Base-by-base conservation (phyloP, 2,888 invertebrate species). In the Melipona bicolor region DNA sequence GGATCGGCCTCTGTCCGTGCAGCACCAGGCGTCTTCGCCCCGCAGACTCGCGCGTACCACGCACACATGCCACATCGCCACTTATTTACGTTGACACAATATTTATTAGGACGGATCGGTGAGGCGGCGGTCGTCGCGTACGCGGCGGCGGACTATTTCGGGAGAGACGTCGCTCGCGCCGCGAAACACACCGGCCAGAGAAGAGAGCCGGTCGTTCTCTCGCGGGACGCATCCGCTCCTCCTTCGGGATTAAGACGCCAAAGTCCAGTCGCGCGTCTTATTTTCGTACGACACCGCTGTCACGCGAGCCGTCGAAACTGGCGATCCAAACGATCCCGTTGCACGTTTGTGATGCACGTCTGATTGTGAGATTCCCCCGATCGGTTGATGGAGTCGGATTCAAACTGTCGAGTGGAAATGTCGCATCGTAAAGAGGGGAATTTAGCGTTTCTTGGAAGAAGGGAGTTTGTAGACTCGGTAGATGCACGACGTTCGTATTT, bases 41-140 rank as follows among this genome's bases (percentile, higher is more conserved):
- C 32, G 79, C 65, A 68, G 24, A 56, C 32, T 79, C 85, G 84
- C 82, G 70, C 80, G 75, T 83, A 88, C 87, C 91, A 89, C 90
- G 90, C 36, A 43, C 36, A 43, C 9, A 83, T 83, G 90, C 36
- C 36, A 9, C 91, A 88, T 88, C 91, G 89, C 43, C 90, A 92
- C 92, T 94, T 94, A 94, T 94, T 94, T 94, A 94, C 92, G 94
- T 93, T 93, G 94, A 94, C 94, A 94, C 93, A 93, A 94, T 94
- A 94, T 94, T 94, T 94, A 94, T 94, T 94, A 94, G 94, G 92
- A 94, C 92, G 94, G 94, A 94, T 94, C 94, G 94, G 93, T 92
- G 92, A 90, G 90, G 92, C 88, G 89, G 89, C 84, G 90, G 91
- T 90, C 92, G 43, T 43, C 43, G 43, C 89, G 87, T 84, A 59